Evolutionary conservation across 2,113 vertebrate genomes (phyloP).

Genomic region (Lampris incognitus): DNA sequence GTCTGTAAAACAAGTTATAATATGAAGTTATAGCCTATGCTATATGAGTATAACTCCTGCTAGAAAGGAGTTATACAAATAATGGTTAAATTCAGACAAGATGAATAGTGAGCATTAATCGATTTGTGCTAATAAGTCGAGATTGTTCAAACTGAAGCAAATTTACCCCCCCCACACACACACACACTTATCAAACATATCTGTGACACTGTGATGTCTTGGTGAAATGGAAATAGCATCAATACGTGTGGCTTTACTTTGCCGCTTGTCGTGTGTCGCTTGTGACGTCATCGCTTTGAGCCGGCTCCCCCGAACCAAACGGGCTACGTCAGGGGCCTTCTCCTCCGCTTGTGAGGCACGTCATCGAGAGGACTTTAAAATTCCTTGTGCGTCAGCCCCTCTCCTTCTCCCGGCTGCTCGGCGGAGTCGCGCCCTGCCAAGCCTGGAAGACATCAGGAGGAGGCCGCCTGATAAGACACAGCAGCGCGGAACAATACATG

Average conservation of each 20-base stretch:
- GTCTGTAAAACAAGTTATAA: too few relatives aligned
- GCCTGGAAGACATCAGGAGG: conserved; percentile 62
- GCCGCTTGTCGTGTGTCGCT: not conserved
- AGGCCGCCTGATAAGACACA: conserved; percentile 77
- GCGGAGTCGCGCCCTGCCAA: conserved; percentile 66
- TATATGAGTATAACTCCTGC: too few relatives aligned
- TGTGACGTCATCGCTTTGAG: not conserved
- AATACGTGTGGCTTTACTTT: not conserved
- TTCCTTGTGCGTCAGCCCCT: conserved; percentile 37
- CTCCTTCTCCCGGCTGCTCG: conserved; percentile 26
- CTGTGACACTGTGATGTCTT: too few relatives aligned
- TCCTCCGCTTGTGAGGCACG: conserved; percentile 11
- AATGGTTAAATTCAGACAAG: too few relatives aligned
- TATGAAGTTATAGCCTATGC: too few relatives aligned
- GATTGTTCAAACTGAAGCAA: too few relatives aligned
- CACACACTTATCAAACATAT: too few relatives aligned
- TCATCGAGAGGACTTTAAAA: conserved; percentile 18
- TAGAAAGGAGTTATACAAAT: too few relatives aligned
- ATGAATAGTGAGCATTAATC: too few relatives aligned
- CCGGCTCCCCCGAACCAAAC: conserved; percentile 3
- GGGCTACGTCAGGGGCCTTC: not conserved
- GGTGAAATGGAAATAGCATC: not conserved
- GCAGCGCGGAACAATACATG: conserved; percentile 81
- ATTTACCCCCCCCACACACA: too few relatives aligned
- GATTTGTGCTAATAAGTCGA: too few relatives aligned